phyloP scores from a whole-genome alignment of 1,140 invertebrate genomes.

The Mylabris phalerata region DNA sequence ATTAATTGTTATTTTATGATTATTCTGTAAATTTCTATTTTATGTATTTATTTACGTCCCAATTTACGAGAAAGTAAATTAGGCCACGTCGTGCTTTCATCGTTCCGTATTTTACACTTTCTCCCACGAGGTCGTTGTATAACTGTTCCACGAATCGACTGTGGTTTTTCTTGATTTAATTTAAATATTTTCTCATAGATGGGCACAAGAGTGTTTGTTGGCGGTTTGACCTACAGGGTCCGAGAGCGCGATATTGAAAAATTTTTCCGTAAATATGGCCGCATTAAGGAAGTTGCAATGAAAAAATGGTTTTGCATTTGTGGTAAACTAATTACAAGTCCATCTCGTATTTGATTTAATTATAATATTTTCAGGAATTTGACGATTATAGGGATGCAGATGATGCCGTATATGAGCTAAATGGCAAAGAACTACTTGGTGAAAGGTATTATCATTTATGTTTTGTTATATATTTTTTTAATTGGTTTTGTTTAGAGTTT shows the following conservation, averaged over 20 bases:
- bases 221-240: constrained; percentile 86
- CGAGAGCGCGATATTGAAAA: constrained; percentile 94
- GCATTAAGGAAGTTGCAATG: constrained; percentile 92
- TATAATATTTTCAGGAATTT: constrained; percentile 62
- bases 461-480: constrained; percentile 1
- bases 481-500: constrained; percentile 55
- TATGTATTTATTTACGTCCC: too few relatives aligned
- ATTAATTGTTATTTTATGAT: too few relatives aligned
- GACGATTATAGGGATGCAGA: constrained; percentile 97
- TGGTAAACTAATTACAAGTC: constrained; percentile 42
- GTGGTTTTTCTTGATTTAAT: too few relatives aligned
- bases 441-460: constrained; percentile 48
- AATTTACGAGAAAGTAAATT: too few relatives aligned
- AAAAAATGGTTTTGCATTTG: constrained; percentile 99
- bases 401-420: constrained; percentile 96
- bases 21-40: too few relatives aligned
- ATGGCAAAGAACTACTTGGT: constrained; percentile 91
- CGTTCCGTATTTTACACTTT: too few relatives aligned
- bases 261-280: constrained; percentile 96
- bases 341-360: background rate
- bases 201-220: constrained; percentile 91
- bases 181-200: constrained; percentile 36
- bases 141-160: too few relatives aligned
- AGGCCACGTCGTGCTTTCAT: too few relatives aligned
- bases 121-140: too few relatives aligned